phyloP scores from a whole-genome alignment of 1,140 invertebrate genomes.

The Caerostris darwini region DNA sequence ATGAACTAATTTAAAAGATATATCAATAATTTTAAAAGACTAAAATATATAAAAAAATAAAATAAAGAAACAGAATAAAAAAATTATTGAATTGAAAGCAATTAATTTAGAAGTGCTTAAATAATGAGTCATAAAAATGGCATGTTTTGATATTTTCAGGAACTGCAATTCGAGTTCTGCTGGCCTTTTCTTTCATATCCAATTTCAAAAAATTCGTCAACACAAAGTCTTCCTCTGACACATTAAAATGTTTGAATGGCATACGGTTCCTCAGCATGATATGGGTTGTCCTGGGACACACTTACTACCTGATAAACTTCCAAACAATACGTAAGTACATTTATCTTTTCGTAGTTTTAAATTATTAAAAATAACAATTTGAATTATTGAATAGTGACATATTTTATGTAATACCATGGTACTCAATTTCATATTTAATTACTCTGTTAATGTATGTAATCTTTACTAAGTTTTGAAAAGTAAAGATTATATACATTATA shows the following conservation, averaged over 20 bases:
- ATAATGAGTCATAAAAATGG: background rate
- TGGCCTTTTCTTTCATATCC: slow-evolving; percentile 58
- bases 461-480: no score
- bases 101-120: background rate
- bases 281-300: slow-evolving; percentile 96
- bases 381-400: no score
- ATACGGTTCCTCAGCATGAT: slow-evolving; percentile 92
- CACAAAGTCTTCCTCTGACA: slow-evolving; percentile 45
- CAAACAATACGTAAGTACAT: slow-evolving; percentile 67
- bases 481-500: no score
- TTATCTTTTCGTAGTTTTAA: background rate
- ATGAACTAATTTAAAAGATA: no score
- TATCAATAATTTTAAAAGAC: no score
- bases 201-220: slow-evolving; percentile 64
- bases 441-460: no score
- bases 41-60: no score
- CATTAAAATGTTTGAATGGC: slow-evolving; percentile 85
- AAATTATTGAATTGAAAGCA: background rate
- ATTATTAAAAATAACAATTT: no score
- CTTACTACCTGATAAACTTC: slow-evolving; percentile 82
- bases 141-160: slow-evolving; percentile 11
- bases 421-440: no score
- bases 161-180: background rate
- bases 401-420: no score
- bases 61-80: no score